phyloP scores from a whole-genome alignment of 1,140 invertebrate genomes.

The Phocides pigmalion region DNA sequence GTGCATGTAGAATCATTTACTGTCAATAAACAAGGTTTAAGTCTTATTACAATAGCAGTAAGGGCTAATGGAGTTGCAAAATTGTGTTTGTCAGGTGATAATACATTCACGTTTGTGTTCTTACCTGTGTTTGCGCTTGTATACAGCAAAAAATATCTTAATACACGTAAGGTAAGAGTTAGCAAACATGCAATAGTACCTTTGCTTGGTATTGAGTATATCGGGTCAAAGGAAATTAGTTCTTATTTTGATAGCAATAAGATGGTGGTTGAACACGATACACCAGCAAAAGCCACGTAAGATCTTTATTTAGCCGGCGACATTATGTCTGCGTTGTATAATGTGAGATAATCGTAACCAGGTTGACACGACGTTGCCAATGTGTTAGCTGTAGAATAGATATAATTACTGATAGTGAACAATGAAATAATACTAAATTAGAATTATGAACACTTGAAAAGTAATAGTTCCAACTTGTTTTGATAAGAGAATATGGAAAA shows the following conservation, averaged over 20 bases:
- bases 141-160: slow-evolving; percentile 2
- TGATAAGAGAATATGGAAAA: too few relatives aligned
- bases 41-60: neutral
- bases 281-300: slow-evolving; percentile 31
- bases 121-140: neutral
- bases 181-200: neutral
- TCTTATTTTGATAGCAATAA: slow-evolving; percentile 5
- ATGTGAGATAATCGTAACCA: slow-evolving; percentile 26
- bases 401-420: neutral
- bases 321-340: slow-evolving; percentile 37
- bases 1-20: neutral
- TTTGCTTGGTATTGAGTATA: neutral
- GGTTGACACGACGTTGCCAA: slow-evolving; percentile 6
- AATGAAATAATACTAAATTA: neutral
- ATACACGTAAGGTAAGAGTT: neutral
- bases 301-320: slow-evolving; percentile 43
- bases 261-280: neutral
- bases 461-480: neutral
- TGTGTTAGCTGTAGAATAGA: neutral
- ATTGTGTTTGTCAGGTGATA: slow-evolving; percentile 9
- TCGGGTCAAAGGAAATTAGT: slow-evolving; percentile 7
- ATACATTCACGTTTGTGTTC: neutral
- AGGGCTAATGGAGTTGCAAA: slow-evolving; percentile 1
- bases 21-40: neutral
- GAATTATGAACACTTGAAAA: neutral